These are phyloP conservation scores for Xestoiulus laeticollis DNA, from an alignment of 2,888 invertebrate genomes.

Conservation along the genomic window DNA sequence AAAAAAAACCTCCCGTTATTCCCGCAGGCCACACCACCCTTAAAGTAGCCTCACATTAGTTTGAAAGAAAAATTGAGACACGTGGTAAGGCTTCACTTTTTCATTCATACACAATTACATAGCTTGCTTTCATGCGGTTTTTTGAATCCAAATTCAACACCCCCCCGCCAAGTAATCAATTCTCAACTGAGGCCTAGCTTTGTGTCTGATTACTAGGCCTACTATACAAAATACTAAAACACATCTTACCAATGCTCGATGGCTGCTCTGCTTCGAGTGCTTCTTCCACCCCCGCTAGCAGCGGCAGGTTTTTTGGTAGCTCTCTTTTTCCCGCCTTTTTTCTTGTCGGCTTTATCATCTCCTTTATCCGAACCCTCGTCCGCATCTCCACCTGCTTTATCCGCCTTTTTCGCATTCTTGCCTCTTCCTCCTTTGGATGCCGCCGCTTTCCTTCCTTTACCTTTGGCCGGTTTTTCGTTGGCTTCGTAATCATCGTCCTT, in stretches of 20 bases:
- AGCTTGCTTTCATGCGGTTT: no score
- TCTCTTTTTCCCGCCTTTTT: slow-evolving; percentile 2
- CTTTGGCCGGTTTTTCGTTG: background rate
- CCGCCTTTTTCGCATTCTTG: background rate
- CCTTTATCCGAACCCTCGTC: slow-evolving; percentile 34
- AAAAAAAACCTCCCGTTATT: no score
- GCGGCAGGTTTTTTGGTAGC: background rate
- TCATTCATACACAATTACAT: no score
- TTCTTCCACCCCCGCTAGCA: background rate
- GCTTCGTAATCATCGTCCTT: background rate
- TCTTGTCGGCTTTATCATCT: slow-evolving; percentile 27
- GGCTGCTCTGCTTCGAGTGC: slow-evolving; percentile 42
- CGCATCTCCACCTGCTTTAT: slow-evolving; percentile 20
- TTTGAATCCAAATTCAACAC: no score
- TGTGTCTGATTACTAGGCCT: no score
- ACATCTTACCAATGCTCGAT: slow-evolving; percentile 49
- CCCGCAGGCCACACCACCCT: no score
- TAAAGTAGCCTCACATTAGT: no score
- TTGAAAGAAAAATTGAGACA: no score
- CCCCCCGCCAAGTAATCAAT: no score
- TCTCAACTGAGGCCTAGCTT: no score
- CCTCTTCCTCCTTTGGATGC: slow-evolving; percentile 14
- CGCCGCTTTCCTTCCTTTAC: background rate
- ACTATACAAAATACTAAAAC: no score
- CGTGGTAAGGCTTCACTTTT: no score